Conservation (phyloP, 2,888 invertebrate species). For the Rhingia rostrata region DNA sequence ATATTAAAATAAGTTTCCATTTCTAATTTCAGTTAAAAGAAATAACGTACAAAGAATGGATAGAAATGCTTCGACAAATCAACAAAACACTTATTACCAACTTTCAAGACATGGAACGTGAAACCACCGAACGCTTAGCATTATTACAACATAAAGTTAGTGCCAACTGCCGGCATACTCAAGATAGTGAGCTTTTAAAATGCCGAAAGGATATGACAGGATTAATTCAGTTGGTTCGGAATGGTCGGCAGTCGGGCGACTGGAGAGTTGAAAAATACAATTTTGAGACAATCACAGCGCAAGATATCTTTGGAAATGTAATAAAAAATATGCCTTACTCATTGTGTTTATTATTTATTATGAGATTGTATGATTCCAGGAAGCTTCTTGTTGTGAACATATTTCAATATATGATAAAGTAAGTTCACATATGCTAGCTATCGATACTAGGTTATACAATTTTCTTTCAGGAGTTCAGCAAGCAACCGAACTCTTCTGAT, state of each 20-base stretch:
- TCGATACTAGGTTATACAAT: background rate
- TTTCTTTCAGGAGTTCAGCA: constrained; percentile 37
- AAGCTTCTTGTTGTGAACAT: constrained; percentile 2
- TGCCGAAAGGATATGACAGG: constrained; percentile 81
- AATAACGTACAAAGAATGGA: constrained; percentile 86
- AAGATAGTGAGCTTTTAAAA: constrained; percentile 75
- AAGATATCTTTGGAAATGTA: constrained; percentile 80
- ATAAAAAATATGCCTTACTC: background rate
- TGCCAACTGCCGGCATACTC: constrained; percentile 70
- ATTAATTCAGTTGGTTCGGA: constrained; percentile 83
- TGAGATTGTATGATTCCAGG: constrained; percentile 22
- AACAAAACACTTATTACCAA: constrained; percentile 86
- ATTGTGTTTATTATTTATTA: background rate
- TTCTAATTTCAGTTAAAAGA: constrained; percentile 87
- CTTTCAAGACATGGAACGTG: constrained; percentile 86
- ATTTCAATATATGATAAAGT: constrained; percentile 21
- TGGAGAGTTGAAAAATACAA: constrained; percentile 82
- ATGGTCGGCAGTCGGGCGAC: constrained; percentile 80
- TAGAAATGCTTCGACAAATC: constrained; percentile 86
- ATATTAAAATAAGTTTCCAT: too few relatives aligned
- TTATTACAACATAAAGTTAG: constrained; percentile 80
- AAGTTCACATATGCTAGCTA: constrained; percentile 2
- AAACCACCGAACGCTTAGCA: constrained; percentile 85
- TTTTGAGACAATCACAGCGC: constrained; percentile 82
- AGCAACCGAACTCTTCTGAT: constrained; percentile 9